These are phyloP conservation scores for Folsomia candida DNA, from an alignment of 2,888 invertebrate genomes.

Conservation along the genomic window DNA sequence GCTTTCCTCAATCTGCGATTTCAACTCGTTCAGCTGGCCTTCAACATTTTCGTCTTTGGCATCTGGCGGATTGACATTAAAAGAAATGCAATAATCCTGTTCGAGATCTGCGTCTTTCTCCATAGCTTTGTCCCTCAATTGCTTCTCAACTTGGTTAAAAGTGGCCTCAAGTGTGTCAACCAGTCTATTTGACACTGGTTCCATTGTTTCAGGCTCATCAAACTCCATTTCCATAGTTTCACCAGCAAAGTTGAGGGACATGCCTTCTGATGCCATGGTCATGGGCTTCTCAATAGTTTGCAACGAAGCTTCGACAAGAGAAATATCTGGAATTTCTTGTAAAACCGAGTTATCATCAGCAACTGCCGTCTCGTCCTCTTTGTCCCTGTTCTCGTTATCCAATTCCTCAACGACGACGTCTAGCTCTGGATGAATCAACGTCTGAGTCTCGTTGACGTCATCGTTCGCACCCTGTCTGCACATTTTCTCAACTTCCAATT, in stretches of 20 bases:
- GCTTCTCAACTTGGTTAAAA: not conserved
- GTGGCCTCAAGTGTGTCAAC: not conserved
- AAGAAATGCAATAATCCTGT: not conserved
- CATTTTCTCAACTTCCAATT: not conserved
- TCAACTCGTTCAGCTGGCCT: not conserved
- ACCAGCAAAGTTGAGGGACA: not conserved
- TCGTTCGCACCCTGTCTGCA: not conserved
- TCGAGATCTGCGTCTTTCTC: not conserved
- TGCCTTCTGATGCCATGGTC: not conserved
- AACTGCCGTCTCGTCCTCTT: no score
- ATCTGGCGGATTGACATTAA: not conserved
- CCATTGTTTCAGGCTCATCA: not conserved
- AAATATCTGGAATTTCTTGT: not conserved
- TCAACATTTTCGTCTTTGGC: not conserved
- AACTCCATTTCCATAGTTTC: not conserved
- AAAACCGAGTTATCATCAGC: not conserved
- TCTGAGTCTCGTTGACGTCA: not conserved
- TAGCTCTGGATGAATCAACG: not conserved
- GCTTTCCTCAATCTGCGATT: not conserved
- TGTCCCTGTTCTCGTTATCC: not conserved
- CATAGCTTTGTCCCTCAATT: no score
- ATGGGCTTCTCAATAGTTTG: not conserved
- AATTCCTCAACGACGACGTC: not conserved
- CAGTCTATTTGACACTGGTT: not conserved
- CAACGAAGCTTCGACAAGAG: no score